These are phyloP conservation scores for Macrosiphum euphorbiae DNA, from an alignment of 2,888 invertebrate genomes.

Conservation along the genomic window DNA sequence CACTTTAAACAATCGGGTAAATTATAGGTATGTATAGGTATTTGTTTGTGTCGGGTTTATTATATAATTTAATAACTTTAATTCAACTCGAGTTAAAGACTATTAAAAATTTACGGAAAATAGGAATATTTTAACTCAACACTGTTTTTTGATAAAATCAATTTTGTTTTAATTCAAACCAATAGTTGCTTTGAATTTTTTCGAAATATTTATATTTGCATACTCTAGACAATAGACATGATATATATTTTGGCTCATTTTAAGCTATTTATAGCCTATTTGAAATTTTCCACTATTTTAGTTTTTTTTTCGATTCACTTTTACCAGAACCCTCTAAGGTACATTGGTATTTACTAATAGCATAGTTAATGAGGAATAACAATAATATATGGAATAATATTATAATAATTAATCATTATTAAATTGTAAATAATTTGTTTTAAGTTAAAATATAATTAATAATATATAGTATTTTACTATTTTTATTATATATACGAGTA, in stretches of 20 bases:
- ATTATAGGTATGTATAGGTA: no score
- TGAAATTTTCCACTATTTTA: background rate
- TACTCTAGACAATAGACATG: background rate
- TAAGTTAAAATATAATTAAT: no score
- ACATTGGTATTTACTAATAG: background rate
- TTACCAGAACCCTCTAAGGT: background rate
- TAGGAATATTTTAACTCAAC: background rate
- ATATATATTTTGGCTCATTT: background rate
- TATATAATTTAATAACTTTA: background rate
- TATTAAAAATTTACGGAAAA: background rate
- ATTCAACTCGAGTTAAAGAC: background rate
- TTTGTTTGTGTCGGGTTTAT: background rate
- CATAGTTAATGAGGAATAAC: background rate
- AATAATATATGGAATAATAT: background rate
- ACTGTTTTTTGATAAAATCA: background rate
- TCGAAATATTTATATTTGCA: background rate
- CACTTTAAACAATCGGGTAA: no score
- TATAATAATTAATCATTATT: background rate
- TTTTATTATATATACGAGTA: no score
- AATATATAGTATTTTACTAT: no score
- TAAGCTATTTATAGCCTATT: background rate
- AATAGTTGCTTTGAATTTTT: background rate
- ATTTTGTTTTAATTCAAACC: background rate
- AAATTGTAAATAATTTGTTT: background rate
- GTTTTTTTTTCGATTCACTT: background rate